phyloP scores from a whole-genome alignment of 2,888 invertebrate genomes.

The Orthonevra nobilis region DNA sequence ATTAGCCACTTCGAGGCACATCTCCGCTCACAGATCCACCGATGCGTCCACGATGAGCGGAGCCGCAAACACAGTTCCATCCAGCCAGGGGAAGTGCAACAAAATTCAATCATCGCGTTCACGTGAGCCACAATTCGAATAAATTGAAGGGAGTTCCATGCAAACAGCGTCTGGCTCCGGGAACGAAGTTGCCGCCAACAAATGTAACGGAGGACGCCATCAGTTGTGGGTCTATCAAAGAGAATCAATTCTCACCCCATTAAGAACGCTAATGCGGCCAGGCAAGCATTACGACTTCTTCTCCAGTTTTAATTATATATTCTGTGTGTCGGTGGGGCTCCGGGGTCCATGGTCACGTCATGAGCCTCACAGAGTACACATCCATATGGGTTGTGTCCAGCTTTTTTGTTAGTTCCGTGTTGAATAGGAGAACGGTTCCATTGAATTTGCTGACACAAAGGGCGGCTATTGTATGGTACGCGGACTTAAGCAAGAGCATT shows the following conservation, averaged over 20 bases:
- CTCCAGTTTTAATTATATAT: constrained; percentile 53
- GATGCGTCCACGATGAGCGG: constrained; percentile 5
- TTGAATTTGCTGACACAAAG: constrained; percentile 57
- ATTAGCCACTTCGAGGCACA: constrained; percentile 46
- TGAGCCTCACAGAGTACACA: background rate
- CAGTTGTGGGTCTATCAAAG: constrained; percentile 53
- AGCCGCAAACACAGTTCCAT: background rate
- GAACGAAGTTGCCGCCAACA: background rate
- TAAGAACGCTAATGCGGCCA: constrained; percentile 57
- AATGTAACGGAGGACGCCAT: constrained; percentile 1
- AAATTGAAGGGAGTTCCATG: background rate
- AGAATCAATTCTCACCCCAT: constrained; percentile 68
- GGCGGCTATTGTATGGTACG: constrained; percentile 53
- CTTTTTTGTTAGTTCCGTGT: constrained; percentile 39
- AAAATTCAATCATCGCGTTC: constrained; percentile 28
- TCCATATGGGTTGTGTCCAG: constrained; percentile 31
- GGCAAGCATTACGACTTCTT: constrained; percentile 35
- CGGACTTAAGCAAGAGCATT: too few relatives aligned
- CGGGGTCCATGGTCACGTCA: constrained; percentile 16
- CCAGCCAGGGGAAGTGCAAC: background rate
- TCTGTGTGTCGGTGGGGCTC: too few relatives aligned
- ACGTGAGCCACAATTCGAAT: constrained; percentile 14
- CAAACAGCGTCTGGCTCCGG: constrained; percentile 3
- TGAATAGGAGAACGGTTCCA: constrained; percentile 44
- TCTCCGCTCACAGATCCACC: constrained; percentile 14